phyloP scores from a whole-genome alignment of 1,140 invertebrate genomes.

The Diprion similis region DNA sequence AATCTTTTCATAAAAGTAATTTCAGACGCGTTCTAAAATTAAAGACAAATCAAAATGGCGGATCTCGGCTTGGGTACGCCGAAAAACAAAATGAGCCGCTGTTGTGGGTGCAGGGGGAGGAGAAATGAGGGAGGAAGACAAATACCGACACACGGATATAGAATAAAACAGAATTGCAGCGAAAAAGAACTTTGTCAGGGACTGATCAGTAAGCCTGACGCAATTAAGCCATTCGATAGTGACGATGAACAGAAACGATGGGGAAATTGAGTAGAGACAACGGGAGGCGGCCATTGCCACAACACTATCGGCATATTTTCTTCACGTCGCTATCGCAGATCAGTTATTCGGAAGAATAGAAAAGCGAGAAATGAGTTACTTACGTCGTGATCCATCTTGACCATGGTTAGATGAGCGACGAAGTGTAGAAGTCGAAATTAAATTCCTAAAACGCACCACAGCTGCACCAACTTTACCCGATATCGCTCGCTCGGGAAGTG shows the following conservation, averaged over 20 bases:
- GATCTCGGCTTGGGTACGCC: constrained; percentile 32
- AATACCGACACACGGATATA: background rate
- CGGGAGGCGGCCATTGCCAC: background rate
- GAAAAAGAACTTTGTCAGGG: background rate
- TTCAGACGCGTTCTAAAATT: background rate
- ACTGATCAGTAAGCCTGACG: too few relatives aligned
- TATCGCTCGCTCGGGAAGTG: constrained; percentile 4
- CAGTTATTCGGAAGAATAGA: constrained; percentile 16
- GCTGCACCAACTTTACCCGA: background rate
- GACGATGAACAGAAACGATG: too few relatives aligned
- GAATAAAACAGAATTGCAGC: background rate
- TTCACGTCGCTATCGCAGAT: background rate
- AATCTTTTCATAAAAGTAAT: too few relatives aligned
- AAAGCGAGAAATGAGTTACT: constrained; percentile 31
- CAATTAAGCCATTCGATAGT: too few relatives aligned
- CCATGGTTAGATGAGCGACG: constrained; percentile 44
- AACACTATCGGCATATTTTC: constrained; percentile 11
- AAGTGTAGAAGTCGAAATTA: constrained; percentile 6
- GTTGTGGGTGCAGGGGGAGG: background rate
- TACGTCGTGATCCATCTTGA: constrained; percentile 60
- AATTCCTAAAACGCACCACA: constrained; percentile 8
- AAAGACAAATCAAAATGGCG: constrained; percentile 32
- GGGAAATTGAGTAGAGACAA: background rate
- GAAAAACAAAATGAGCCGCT: constrained; percentile 9
- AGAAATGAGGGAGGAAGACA: background rate